phyloP scores from a whole-genome alignment of 2,888 invertebrate genomes.

The Ypsolopha sequella region DNA sequence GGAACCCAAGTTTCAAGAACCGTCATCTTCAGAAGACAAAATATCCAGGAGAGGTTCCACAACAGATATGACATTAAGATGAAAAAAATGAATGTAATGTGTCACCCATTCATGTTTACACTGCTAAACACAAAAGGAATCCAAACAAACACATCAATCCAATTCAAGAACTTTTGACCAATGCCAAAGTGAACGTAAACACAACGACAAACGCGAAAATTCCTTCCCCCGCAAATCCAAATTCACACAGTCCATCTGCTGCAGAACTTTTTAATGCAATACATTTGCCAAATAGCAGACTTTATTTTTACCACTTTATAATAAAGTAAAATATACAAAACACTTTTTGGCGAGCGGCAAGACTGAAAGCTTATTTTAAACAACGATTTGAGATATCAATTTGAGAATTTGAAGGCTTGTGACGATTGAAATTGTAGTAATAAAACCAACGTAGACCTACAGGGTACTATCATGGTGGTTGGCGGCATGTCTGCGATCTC shows the following conservation, averaged over 20 bases:
- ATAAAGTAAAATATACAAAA: slow-evolving; percentile 21
- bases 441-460: slow-evolving; percentile 36
- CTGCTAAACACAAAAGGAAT: slow-evolving; percentile 31
- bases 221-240: slow-evolving; percentile 14
- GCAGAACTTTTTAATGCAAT: slow-evolving; percentile 26
- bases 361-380: no score
- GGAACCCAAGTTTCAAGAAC: no score
- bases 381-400: neutral
- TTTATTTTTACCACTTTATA: slow-evolving; percentile 22
- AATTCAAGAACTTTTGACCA: slow-evolving; percentile 50
- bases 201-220: slow-evolving; percentile 34
- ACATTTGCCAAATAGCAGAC: slow-evolving; percentile 23
- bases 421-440: neutral
- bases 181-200: slow-evolving; percentile 62
- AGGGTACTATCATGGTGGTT: slow-evolving; percentile 65
- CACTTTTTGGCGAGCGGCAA: slow-evolving; percentile 12
- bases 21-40: no score
- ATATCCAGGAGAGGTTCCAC: no score
- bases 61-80: no score
- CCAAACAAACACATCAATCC: slow-evolving; percentile 43
- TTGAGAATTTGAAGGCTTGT: neutral
- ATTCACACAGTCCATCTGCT: slow-evolving; percentile 2
- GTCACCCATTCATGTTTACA: slow-evolving; percentile 32
- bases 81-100: slow-evolving; percentile 2
- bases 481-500: slow-evolving; percentile 57